Evolutionary conservation across 2,888 invertebrate genomes (phyloP).

Genomic region (Alentia gelatinosa): DNA sequence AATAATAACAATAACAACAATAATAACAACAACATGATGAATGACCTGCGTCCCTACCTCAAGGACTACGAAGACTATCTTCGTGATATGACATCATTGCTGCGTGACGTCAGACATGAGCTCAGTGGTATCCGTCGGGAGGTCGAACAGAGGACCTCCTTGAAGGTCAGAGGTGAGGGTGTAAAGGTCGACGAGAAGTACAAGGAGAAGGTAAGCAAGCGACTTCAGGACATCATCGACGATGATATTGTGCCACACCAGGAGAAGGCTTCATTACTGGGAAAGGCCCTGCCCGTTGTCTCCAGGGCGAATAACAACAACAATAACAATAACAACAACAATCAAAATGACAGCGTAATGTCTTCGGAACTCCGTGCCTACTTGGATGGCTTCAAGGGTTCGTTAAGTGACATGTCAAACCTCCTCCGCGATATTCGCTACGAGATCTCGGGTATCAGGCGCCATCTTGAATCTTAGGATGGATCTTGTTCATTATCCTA

Average conservation of each 20-base stretch:
- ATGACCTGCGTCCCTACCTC: background rate
- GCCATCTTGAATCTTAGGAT: background rate
- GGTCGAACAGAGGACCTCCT: background rate
- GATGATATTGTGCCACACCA: background rate
- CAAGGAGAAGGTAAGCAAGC: background rate
- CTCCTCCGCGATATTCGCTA: constrained; percentile 17
- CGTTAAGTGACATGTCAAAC: background rate
- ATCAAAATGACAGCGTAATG: background rate
- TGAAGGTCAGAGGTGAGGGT: background rate
- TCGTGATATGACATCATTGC: background rate
- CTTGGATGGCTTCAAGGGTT: background rate
- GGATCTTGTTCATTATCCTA: too few species aligned
- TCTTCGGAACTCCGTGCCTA: background rate
- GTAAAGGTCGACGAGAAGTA: background rate
- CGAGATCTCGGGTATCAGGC: background rate
- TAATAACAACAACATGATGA: background rate
- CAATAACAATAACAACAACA: constrained; percentile 37
- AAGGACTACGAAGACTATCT: background rate
- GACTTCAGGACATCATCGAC: background rate
- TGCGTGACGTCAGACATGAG: background rate
- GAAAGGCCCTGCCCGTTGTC: background rate
- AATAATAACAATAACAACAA: constrained; percentile 31
- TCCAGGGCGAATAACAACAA: background rate
- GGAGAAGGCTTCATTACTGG: background rate
- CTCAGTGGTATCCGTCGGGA: background rate